Conservation (phyloP, 2,888 invertebrate genomes). For the Polylopha cassiicola region DNA sequence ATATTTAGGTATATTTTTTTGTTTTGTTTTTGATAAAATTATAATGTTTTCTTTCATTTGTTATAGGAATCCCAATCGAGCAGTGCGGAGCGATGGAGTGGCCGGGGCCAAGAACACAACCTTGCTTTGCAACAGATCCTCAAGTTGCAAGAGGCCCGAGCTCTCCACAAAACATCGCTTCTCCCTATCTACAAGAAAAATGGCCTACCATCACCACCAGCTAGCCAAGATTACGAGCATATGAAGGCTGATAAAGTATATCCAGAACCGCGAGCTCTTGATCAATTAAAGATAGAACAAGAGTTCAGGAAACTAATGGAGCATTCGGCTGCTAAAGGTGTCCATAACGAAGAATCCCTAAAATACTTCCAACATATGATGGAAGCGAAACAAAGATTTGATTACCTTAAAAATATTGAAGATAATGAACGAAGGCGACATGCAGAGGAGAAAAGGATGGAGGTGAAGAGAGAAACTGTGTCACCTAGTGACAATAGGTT, state of each 20-base stretch:
- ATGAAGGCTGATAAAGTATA: constrained; percentile 46
- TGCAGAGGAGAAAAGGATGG: constrained; percentile 34
- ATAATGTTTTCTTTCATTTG: constrained; percentile 38
- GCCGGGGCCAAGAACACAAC: constrained; percentile 93
- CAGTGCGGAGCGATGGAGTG: constrained; percentile 92
- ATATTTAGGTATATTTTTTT: too few relatives aligned
- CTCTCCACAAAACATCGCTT: constrained; percentile 77
- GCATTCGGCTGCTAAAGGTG: constrained; percentile 71
- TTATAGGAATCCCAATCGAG: constrained; percentile 89
- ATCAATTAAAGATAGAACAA: constrained; percentile 76
- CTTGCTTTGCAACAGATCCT: constrained; percentile 94
- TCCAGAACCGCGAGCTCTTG: constrained; percentile 60
- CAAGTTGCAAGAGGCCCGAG: constrained; percentile 92
- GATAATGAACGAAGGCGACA: constrained; percentile 48
- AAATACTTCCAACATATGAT: constrained; percentile 69
- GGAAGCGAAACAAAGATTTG: constrained; percentile 64
- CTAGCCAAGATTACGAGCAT: constrained; percentile 61
- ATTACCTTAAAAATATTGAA: constrained; percentile 62
- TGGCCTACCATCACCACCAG: constrained; percentile 70
- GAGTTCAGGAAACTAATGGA: constrained; percentile 77
- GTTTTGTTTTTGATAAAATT: background rate
- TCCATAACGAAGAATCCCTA: constrained; percentile 58
- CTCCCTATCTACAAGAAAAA: constrained; percentile 69
- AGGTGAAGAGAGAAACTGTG: constrained; percentile 52
- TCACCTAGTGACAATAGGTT: constrained; percentile 53